Evolutionary conservation across 1,140 invertebrate species (phyloP).

Genomic region (Procambarus virginalis): DNA sequence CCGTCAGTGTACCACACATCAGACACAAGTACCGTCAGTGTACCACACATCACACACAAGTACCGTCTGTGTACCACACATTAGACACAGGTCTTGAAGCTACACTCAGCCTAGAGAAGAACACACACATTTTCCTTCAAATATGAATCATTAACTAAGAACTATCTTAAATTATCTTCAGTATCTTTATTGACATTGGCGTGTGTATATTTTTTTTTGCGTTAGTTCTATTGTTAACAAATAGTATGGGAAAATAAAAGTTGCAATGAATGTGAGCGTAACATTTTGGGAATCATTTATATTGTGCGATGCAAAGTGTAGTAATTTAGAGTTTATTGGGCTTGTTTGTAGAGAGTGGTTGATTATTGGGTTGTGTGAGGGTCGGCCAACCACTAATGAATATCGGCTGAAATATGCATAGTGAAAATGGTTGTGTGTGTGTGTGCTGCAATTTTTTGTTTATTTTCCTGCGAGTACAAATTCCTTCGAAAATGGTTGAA

Average conservation of each 20-base stretch:
- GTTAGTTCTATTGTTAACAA: no score
- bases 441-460: not conserved
- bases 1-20: no score
- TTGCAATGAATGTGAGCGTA: not conserved
- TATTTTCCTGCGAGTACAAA: not conserved
- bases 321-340: conserved; percentile 7
- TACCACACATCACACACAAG: no score
- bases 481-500: not conserved
- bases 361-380: not conserved
- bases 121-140: no score
- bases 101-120: no score
- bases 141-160: no score
- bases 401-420: not conserved
- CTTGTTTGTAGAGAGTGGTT: not conserved
- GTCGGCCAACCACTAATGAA: not conserved
- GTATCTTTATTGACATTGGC: no score
- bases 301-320: not conserved
- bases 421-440: not conserved
- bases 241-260: not conserved
- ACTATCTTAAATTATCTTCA: no score
- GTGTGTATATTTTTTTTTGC: no score
- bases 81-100: no score
- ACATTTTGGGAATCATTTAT: conserved; percentile 1
- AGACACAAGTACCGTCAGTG: no score
- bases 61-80: no score